Evolutionary conservation across 2,113 vertebrate species (phyloP).

Genomic region (Myotis yumanensis): DNA sequence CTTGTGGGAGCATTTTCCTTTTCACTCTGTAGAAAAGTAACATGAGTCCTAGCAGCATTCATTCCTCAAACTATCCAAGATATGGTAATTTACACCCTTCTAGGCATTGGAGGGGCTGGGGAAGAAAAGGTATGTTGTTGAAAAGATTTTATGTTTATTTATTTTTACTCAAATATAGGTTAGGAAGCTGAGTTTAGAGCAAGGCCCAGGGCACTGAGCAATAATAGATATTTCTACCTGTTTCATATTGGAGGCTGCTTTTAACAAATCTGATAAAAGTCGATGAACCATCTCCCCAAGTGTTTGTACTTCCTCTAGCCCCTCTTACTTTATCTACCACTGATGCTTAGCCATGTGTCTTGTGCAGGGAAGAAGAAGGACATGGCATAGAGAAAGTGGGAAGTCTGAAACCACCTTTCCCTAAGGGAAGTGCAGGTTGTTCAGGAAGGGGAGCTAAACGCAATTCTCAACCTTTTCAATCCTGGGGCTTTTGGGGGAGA

Average conservation of each 20-base stretch:
- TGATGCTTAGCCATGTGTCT: background rate
- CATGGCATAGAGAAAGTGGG: background rate
- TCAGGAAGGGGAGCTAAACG: background rate
- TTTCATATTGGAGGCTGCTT: background rate
- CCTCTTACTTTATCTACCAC: background rate
- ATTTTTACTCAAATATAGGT: conserved; percentile 16
- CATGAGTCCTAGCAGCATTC: background rate
- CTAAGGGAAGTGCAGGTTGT: background rate
- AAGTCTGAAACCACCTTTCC: background rate
- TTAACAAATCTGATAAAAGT: background rate
- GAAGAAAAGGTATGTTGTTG: background rate
- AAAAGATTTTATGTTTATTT: conserved; percentile 46
- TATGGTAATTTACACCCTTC: background rate
- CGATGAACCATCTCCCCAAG: background rate
- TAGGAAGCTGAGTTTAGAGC: conserved; percentile 33
- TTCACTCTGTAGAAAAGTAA: background rate
- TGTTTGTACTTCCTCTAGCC: background rate
- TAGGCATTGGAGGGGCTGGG: background rate
- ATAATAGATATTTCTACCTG: background rate
- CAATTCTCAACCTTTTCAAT: background rate
- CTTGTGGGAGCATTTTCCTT: background rate
- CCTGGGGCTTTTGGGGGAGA: background rate
- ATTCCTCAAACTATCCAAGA: background rate
- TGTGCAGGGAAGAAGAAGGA: background rate
- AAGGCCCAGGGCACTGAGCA: conserved; percentile 21